Percentiles rank a stretch among this genome's conserved stretches.
Evolutionary conservation across 2,797 vertebrate genomes (phyloP).

Genomic region (Chaunax sp.): DNA sequence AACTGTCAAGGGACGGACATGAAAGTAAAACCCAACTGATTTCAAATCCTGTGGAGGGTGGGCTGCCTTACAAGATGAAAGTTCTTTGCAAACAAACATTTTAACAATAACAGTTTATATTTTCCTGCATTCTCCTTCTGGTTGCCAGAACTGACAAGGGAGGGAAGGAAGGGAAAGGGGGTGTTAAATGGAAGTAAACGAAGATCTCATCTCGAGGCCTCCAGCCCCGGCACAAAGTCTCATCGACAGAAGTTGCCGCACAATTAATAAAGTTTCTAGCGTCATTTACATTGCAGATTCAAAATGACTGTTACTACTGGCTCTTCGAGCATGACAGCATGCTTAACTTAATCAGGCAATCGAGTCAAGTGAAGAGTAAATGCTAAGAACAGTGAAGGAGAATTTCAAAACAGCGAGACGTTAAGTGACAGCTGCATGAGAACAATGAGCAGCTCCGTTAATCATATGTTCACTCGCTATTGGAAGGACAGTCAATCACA

Average conservation of each 20-base stretch:
- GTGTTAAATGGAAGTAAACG: constrained; percentile 80
- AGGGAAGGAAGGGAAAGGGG: constrained; percentile 47
- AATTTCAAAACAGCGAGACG: constrained; percentile 48
- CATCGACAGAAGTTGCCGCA: constrained; percentile 72
- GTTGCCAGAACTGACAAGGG: constrained; percentile 72
- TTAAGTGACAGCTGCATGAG: constrained; percentile 68
- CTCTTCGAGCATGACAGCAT: constrained; percentile 34
- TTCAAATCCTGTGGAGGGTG: constrained; percentile 84
- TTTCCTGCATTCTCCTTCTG: constrained; percentile 79
- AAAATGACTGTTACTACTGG: constrained; percentile 42
- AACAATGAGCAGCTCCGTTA: constrained; percentile 66
- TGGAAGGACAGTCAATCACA: constrained; percentile 77
- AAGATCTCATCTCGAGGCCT: constrained; percentile 78
- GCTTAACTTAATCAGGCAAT: constrained; percentile 48
- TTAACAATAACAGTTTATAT: constrained; percentile 88
- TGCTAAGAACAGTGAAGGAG: constrained; percentile 30
- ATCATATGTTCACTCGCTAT: constrained; percentile 77
- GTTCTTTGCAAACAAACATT: constrained; percentile 88
- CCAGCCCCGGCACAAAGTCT: constrained; percentile 69
- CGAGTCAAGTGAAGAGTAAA: constrained; percentile 34
- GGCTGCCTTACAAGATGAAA: constrained; percentile 87
- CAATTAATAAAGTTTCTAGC: constrained; percentile 79
- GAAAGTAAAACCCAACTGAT: constrained; percentile 85
- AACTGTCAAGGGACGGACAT: constrained; percentile 85
- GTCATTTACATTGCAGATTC: constrained; percentile 77